A percentile compares a stretch with the other conserved stretches of the same genome.
Conservation (phyloP, 2,797 vertebrate species). For the Zenarchopterus dispar region DNA sequence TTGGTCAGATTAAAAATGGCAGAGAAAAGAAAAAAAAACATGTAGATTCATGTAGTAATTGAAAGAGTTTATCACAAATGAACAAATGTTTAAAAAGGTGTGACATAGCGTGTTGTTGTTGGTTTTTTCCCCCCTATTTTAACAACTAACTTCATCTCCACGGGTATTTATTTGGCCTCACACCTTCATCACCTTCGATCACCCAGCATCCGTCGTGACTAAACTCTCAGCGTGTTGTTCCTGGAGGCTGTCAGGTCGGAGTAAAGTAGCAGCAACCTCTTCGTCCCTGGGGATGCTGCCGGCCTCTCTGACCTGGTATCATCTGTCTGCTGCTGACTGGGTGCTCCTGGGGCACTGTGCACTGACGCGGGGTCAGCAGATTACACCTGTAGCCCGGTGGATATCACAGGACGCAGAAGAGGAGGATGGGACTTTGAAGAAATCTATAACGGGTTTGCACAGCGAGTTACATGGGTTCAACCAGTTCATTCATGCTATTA, state of each 20-base stretch:
- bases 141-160: slow-evolving; percentile 13
- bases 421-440: slow-evolving; percentile 24
- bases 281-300: slow-evolving; percentile 49
- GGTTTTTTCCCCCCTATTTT: background rate
- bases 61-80: too few relatives aligned
- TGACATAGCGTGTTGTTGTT: too few relatives aligned
- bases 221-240: slow-evolving; percentile 49
- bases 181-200: slow-evolving; percentile 55
- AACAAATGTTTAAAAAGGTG: too few relatives aligned
- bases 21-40: too few relatives aligned
- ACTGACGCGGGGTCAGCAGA: slow-evolving; percentile 53
- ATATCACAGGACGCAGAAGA: slow-evolving; percentile 53
- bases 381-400: slow-evolving; percentile 65
- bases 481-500: too few relatives aligned
- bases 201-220: slow-evolving; percentile 67
- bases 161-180: slow-evolving; percentile 14
- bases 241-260: slow-evolving; percentile 56
- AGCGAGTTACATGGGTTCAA: background rate
- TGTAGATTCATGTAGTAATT: too few relatives aligned
- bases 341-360: slow-evolving; percentile 32
- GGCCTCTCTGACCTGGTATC: slow-evolving; percentile 51
- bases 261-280: slow-evolving; percentile 66
- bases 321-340: slow-evolving; percentile 51
- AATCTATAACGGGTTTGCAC: slow-evolving; percentile 45
- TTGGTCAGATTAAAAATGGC: too few relatives aligned